Percentiles rank a stretch among this genome's conserved stretches.
phyloP scores from a whole-genome alignment of 1,140 invertebrate genomes.

The Paramacrobiotus metropolitanus region DNA sequence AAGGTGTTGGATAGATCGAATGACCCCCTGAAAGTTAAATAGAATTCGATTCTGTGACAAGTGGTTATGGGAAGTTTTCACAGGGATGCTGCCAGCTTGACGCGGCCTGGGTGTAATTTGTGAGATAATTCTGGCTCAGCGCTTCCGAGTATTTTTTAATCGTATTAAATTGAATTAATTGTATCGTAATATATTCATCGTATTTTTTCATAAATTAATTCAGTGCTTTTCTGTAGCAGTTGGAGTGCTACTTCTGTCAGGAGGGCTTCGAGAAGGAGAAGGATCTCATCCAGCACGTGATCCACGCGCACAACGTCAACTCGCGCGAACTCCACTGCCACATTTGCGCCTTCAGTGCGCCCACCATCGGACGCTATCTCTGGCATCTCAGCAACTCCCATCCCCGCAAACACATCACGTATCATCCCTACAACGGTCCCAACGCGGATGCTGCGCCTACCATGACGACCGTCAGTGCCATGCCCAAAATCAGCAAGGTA shows the following conservation, averaged over 20 bases:
- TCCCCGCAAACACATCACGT: background rate
- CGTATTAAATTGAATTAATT: background rate
- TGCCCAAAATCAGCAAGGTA: background rate
- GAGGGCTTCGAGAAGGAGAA: background rate
- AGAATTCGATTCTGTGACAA: background rate
- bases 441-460: background rate
- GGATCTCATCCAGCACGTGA: conserved; percentile 4
- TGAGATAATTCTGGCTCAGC: background rate
- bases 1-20: no score
- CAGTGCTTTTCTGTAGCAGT: no score
- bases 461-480: background rate
- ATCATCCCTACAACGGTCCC: background rate
- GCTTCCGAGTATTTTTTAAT: background rate
- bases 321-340: conserved; percentile 2
- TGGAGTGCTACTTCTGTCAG: conserved; percentile 2
- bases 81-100: background rate
- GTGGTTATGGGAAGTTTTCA: background rate
- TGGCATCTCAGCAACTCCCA: background rate
- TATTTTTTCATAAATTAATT: background rate
- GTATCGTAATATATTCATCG: background rate
- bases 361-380: background rate
- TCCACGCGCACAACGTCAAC: background rate
- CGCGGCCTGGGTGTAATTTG: background rate
- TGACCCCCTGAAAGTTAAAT: no score
- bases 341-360: background rate